phyloP scores from a whole-genome alignment of 2,797 vertebrate species.

The Arctocebus calabarensis region DNA sequence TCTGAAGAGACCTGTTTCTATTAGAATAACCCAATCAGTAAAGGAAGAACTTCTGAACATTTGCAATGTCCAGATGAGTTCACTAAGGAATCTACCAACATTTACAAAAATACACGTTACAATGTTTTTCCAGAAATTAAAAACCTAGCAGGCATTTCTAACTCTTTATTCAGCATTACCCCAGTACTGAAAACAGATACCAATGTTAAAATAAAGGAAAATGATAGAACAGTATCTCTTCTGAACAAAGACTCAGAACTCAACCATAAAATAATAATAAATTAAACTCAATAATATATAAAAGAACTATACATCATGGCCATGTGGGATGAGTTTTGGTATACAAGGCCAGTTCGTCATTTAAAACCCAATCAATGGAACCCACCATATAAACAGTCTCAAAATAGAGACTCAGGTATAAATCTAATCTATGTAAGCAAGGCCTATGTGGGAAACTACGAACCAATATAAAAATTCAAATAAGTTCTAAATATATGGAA shows the following conservation, averaged over 20 bases:
- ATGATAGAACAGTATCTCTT: not conserved
- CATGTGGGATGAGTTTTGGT: not conserved
- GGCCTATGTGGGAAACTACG: not conserved
- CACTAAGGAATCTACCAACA: not conserved
- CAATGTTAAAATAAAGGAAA: not conserved
- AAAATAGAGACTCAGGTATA: not conserved
- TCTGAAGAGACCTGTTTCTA: not conserved
- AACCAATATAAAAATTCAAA: not conserved
- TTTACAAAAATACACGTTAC: not conserved
- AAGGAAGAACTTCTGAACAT: not conserved
- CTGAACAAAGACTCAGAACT: not conserved
- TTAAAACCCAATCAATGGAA: not conserved
- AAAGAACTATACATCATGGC: not conserved
- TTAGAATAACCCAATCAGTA: not conserved
- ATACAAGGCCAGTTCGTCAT: not conserved
- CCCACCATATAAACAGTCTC: not conserved
- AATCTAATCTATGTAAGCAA: not conserved
- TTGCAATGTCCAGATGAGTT: not conserved
- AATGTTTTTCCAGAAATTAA: not conserved
- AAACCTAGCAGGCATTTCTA: not conserved
- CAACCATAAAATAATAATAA: not conserved
- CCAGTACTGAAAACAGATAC: not conserved
- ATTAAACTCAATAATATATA: not conserved
- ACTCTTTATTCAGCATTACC: not conserved
- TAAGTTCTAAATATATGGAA: not conserved